These are phyloP conservation scores for Alosa sapidissima DNA, from an alignment of 2,797 vertebrate species.

Conservation along the genomic window DNA sequence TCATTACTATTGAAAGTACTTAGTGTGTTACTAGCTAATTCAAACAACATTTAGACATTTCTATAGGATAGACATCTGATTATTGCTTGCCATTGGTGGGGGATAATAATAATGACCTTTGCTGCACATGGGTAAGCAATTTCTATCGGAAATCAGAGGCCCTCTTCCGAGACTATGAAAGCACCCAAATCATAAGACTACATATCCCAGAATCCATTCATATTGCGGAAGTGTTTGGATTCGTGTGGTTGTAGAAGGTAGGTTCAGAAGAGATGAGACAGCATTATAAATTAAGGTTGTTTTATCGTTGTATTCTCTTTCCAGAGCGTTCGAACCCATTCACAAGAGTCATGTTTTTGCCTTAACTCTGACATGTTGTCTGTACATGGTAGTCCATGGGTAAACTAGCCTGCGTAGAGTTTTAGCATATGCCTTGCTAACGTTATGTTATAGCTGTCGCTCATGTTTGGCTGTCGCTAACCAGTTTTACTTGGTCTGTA, in stretches of 20 bases:
- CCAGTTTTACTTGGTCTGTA: not conserved
- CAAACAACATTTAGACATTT: too few relatives aligned
- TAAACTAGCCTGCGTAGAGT: not conserved
- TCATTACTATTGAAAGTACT: too few relatives aligned
- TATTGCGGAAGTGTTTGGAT: constrained; percentile 44
- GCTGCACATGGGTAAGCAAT: too few relatives aligned
- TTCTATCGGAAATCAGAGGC: too few relatives aligned
- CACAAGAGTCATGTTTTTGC: not conserved
- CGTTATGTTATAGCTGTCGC: not conserved
- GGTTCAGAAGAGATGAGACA: constrained; percentile 31
- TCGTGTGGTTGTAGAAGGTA: constrained; percentile 47
- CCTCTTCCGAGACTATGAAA: too few relatives aligned
- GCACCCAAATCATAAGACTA: constrained; percentile 31
- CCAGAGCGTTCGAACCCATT: not conserved
- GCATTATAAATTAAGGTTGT: not conserved
- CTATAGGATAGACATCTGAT: too few relatives aligned
- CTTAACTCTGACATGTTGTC: not conserved
- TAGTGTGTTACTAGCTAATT: too few relatives aligned
- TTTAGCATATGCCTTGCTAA: not conserved
- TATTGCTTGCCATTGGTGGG: not conserved
- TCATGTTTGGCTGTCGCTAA: not conserved
- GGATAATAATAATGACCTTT: not conserved
- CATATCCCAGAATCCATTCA: constrained; percentile 52
- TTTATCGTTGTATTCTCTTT: not conserved
- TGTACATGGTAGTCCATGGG: not conserved